Evolutionary conservation across 2,888 invertebrate species (phyloP), one percentile per base, ranked within the genome.

Genomic region (Dryobotodes eremita): DNA sequence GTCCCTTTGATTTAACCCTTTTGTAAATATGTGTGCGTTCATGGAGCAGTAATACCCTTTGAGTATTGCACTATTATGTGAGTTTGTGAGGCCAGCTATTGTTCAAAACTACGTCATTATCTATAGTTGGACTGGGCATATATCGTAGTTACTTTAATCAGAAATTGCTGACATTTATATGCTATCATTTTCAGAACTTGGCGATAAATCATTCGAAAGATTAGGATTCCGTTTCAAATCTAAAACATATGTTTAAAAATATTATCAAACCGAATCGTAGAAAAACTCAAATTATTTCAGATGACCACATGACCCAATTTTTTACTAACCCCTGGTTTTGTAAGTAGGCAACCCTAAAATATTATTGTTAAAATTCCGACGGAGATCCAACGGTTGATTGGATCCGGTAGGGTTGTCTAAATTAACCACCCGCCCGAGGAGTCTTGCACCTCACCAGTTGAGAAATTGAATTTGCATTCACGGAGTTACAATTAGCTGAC

Each of bases 401-500:
- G 83, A 88, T 88, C 73, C 76, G 75, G 83, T 85, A 89, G 88
- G 89, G 89, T 84, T 88, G 84, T 83, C 85, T 86, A 89, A 89
- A 89, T 89, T 87, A 89, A 88, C 89, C 87, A 81, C 74, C 78
- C 83, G 83, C 73, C 82, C 57, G 83, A 86, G 82, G 90, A 90
- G 79, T 80, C 88, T 84, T 89, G 89, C 88, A 90, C 86, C 88
- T 88, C 76, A 68, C 79, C 78, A 80, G 85, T 78, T 85, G 78
- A 84, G 86, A 88, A 88, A 89, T 89, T 88, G 86, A 88, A 90
- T 93, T 93, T 91, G 90, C 92, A 92, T 92, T 91, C 88, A 89
- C 88, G 80, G 88, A 88, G 88, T 89, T 88, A 92, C 92, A 91
- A 92, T 92, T 92, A 92, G 87, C 86, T 84, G 84, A 81, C 82